phyloP scores from a whole-genome alignment of 2,888 invertebrate species.

The Pristionchus exspectatus region DNA sequence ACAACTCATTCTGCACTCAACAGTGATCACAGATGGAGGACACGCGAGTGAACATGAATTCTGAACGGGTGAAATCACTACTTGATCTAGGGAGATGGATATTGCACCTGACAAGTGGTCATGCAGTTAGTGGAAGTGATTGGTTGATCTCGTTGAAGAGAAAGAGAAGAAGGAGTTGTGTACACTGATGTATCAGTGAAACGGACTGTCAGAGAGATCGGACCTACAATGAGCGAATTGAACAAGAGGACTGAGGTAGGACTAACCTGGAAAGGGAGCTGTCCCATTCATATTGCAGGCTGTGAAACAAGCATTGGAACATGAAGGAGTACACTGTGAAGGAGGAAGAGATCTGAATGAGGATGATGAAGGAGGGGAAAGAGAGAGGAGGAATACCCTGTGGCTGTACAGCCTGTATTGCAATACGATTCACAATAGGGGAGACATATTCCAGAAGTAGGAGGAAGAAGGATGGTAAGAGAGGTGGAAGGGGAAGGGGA shows the following conservation, averaged over 20 bases:
- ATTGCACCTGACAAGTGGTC: background rate
- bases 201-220: slow-evolving; percentile 11
- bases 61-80: slow-evolving; percentile 3
- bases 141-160: slow-evolving; percentile 7
- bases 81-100: background rate
- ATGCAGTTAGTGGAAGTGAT: background rate
- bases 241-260: background rate
- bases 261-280: background rate
- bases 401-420: slow-evolving; percentile 17
- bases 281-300: slow-evolving; percentile 21
- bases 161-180: background rate
- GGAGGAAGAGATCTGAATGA: background rate
- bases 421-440: slow-evolving; percentile 38
- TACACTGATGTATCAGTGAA: slow-evolving; percentile 39
- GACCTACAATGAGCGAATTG: background rate
- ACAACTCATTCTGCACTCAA: slow-evolving; percentile 51
- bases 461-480: slow-evolving; percentile 46
- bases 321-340: slow-evolving; percentile 25
- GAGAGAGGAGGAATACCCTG: background rate
- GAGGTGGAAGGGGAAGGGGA: background rate
- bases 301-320: slow-evolving; percentile 1
- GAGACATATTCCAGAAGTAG: background rate
- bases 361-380: background rate
- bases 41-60: slow-evolving; percentile 36
- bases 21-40: background rate